Base-by-base conservation (phyloP, 2,797 vertebrate genomes). In the Chaetophractus vellerosus region DNA sequence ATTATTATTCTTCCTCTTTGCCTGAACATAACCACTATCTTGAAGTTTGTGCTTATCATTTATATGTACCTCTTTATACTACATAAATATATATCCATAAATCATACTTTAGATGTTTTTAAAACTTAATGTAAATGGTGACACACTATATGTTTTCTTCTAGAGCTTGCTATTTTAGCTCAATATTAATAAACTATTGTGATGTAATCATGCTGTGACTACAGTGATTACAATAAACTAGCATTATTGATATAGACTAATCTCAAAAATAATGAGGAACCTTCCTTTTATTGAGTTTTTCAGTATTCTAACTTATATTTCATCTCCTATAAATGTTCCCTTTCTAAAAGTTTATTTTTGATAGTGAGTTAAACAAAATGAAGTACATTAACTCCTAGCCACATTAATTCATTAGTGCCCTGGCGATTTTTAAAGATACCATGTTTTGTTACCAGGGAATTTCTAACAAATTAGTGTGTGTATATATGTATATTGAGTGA, bases 341-440 rank as follows among this genome's bases (percentile, higher is more conserved):
- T 72, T 85, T 72, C 26, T 71, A 72, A 59, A 86, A 86, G 33
- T 85, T 84, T 69, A 55, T 41, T 85, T 85, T 85, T 71, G 28
- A 31, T 85, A 15, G 16, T 57, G 83, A 71, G 36, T 86, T 59
- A 85, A 57, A 31, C 66, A 57, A 41, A 59, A 84, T 28, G 9
- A 68, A 59, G 36, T 86, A 21, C 8, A 9, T 41, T 86, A 86
- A 57, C 36, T 86, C 52, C 52, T 41, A n/a, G 52, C n/a, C 21
- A 28, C 57, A 24, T 21, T 71, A 41, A 36, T 86, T 59, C 52
- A 59, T 21, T 45, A 45, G 41, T 45, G 5, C 28, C 50, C 21
- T 72, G 24, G 48, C 38, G 59, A 74, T 87, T 88, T 64, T 76
- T 45, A 76, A 12, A 63, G 71, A 76, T 64, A 50, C 41, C 11